Percentiles rank a stretch among this genome's conserved stretches.
Conservation (phyloP, 2,888 invertebrate species). For the Phytoseiulus persimilis region DNA sequence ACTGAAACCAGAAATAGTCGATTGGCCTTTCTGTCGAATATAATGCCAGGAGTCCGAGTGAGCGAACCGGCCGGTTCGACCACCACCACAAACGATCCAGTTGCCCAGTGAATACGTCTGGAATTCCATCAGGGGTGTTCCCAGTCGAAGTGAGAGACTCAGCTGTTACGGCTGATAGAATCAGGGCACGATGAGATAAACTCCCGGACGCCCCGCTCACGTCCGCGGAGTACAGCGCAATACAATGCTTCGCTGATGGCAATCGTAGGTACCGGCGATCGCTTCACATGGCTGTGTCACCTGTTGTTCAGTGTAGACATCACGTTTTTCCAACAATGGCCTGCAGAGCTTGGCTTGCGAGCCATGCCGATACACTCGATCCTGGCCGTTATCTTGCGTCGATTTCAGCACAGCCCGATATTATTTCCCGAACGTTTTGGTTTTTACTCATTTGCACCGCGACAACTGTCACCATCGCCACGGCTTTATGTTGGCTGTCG, state of each 20-base stretch:
- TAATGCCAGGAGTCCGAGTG: background rate
- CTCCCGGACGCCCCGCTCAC: background rate
- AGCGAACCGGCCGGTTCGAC: too few relatives aligned
- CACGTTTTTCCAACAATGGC: background rate
- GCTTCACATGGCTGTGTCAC: too few relatives aligned
- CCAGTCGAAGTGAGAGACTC: background rate
- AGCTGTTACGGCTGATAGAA: background rate
- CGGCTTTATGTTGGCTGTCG: background rate
- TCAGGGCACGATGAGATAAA: background rate
- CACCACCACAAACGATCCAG: background rate
- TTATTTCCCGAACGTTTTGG: background rate
- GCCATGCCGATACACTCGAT: background rate
- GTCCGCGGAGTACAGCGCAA: background rate
- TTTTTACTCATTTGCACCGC: background rate
- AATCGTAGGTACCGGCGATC: too few relatives aligned
- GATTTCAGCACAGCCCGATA: background rate
- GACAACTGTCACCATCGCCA: background rate
- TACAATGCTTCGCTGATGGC: background rate
- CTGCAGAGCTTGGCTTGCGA: background rate
- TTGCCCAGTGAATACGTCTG: background rate
- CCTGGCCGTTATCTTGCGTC: background rate
- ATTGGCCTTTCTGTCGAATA: background rate
- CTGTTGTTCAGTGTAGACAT: too few relatives aligned
- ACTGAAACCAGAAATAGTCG: background rate
- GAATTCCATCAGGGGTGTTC: background rate